Conservation (phyloP, 2,888 invertebrate genomes). For the Dolomedes plantarius region DNA sequence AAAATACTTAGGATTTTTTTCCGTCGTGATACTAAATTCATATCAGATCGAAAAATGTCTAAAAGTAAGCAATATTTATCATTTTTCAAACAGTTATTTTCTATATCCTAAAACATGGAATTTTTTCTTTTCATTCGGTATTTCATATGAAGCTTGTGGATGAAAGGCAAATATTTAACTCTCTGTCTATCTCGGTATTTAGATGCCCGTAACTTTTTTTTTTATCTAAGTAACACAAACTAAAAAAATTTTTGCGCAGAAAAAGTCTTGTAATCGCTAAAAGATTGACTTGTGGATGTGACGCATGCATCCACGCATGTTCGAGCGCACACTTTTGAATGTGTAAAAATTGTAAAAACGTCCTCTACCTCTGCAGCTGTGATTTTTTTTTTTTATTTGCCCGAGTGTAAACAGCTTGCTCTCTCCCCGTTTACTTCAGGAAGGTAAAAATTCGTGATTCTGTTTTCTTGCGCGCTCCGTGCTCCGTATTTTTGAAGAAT, state of each 20-base stretch:
- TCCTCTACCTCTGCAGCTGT: background rate
- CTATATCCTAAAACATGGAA: too few species aligned
- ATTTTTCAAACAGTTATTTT: too few species aligned
- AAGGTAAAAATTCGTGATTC: constrained; percentile 53
- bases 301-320: background rate
- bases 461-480: constrained; percentile 33
- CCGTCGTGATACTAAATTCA: too few species aligned
- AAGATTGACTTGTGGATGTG: background rate
- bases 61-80: too few species aligned
- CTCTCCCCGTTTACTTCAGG: background rate
- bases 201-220: too few species aligned
- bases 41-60: too few species aligned
- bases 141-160: background rate
- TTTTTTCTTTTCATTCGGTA: background rate
- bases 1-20: too few species aligned
- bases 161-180: background rate
- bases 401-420: background rate
- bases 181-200: background rate
- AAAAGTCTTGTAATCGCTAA: background rate
- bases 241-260: too few species aligned
- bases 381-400: background rate
- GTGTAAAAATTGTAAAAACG: constrained; percentile 2
- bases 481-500: constrained; percentile 44
- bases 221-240: too few species aligned
- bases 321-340: background rate